phyloP scores from a whole-genome alignment of 1,140 invertebrate species.

The Drosophila suzukii region DNA sequence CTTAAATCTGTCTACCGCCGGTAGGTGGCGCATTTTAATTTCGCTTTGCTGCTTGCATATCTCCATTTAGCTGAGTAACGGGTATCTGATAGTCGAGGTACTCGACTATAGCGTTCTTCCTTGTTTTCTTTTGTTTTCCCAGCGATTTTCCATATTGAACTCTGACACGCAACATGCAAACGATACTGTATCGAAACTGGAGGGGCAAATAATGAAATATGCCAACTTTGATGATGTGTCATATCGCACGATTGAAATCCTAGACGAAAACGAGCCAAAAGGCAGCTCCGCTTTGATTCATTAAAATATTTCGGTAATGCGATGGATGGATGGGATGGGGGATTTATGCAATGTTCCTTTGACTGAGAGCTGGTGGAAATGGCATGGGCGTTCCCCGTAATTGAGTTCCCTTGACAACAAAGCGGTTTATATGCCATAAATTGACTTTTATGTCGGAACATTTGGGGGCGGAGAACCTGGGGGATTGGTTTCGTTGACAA shows the following conservation, averaged over 20 bases:
- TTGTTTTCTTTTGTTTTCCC: conserved; percentile 19
- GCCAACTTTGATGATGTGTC: conserved; percentile 80
- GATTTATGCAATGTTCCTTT: conserved; percentile 39
- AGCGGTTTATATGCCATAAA: conserved; percentile 78
- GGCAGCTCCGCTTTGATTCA: conserved; percentile 55
- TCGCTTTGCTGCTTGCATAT: too few species aligned
- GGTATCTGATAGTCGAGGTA: too few species aligned
- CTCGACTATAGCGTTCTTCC: too few species aligned
- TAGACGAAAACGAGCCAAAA: conserved; percentile 26
- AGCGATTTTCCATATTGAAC: conserved; percentile 65
- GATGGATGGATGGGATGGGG: conserved; percentile 15
- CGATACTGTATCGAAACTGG: conserved; percentile 45
- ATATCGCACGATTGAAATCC: conserved; percentile 75
- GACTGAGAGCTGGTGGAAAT: conserved; percentile 9
- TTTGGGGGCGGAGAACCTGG: conserved; percentile 1
- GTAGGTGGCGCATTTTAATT: too few species aligned
- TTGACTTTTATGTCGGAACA: conserved; percentile 64
- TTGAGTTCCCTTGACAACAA: conserved; percentile 71
- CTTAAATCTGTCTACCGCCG: too few species aligned
- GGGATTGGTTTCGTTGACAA: conserved; percentile 39
- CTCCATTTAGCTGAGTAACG: too few species aligned
- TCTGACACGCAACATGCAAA: conserved; percentile 74
- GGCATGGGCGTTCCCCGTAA: conserved; percentile 30
- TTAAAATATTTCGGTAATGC: conserved; percentile 71
- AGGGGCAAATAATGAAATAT: conserved; percentile 68